Conservation (phyloP, 2,888 invertebrate species). For the Machimus atricapillus region DNA sequence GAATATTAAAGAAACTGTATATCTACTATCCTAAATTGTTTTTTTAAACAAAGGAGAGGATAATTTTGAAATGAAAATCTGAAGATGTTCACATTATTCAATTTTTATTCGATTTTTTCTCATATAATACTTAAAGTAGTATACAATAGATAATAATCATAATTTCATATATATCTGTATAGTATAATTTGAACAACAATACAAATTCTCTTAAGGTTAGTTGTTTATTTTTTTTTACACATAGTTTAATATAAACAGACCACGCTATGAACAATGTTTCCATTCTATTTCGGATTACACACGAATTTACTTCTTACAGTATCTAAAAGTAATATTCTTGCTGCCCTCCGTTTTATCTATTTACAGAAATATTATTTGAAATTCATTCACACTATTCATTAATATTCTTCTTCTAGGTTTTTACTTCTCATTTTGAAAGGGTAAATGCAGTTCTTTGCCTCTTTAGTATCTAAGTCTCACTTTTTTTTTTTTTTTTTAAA, state of each 20-base stretch:
- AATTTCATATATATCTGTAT: constrained; percentile 21
- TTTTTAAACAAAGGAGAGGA: neutral
- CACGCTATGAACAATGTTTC: constrained; percentile 33
- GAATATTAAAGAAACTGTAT: too few relatives aligned
- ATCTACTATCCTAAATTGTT: too few relatives aligned
- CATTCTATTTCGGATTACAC: constrained; percentile 29
- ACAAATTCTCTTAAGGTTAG: constrained; percentile 24
- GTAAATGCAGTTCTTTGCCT: constrained; percentile 22
- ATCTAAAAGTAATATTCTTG: constrained; percentile 8
- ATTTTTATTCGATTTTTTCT: constrained; percentile 27
- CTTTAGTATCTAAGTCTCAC: neutral
- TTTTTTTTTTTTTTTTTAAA: neutral
- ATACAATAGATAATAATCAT: constrained; percentile 29
- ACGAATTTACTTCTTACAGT: neutral
- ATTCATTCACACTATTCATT: neutral
- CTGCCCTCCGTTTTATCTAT: neutral
- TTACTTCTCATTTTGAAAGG: neutral
- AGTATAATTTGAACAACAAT: constrained; percentile 40
- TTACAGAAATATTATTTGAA: neutral
- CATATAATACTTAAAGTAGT: constrained; percentile 20
- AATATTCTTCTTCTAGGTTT: neutral
- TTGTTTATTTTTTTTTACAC: constrained; percentile 39
- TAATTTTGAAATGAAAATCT: neutral
- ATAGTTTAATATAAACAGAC: constrained; percentile 47
- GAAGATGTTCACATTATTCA: neutral